Conservation (phyloP, 2,888 invertebrate genomes). For the Drosophila setosimentum region DNA sequence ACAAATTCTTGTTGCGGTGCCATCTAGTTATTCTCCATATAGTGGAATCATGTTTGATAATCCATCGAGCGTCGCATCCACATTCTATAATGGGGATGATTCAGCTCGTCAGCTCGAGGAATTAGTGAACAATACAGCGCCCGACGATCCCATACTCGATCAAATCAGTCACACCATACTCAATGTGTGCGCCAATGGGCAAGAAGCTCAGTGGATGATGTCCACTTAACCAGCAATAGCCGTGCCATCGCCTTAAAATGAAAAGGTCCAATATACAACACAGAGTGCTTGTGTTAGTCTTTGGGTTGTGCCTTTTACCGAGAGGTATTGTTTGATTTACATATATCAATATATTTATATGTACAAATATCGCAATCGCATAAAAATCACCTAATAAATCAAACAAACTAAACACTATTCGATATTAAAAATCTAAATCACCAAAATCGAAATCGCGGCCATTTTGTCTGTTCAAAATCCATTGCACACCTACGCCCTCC, state of each 20-base stretch:
- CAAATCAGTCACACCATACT: conserved; percentile 50
- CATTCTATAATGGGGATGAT: conserved; percentile 54
- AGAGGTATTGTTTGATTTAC: conserved; percentile 57
- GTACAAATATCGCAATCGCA: conserved; percentile 43
- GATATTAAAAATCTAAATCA: neutral
- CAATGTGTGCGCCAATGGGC: conserved; percentile 30
- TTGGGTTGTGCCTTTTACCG: conserved; percentile 53
- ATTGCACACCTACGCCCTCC: conserved; percentile 29
- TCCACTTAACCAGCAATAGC: conserved; percentile 40
- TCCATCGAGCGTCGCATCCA: conserved; percentile 49
- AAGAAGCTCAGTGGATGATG: conserved; percentile 34
- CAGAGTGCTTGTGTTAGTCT: conserved; percentile 20
- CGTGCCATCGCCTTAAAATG: conserved; percentile 51
- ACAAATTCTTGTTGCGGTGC: conserved; percentile 39
- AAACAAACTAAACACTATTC: conserved; percentile 9
- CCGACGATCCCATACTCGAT: conserved; percentile 60
- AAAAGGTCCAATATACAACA: conserved; percentile 45
- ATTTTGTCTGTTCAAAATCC: conserved; percentile 20
- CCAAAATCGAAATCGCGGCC: conserved; percentile 13
- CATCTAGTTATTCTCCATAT: conserved; percentile 57
- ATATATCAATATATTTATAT: conserved; percentile 42
- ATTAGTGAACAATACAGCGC: conserved; percentile 41
- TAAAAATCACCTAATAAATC: conserved; percentile 36
- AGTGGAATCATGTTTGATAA: conserved; percentile 39
- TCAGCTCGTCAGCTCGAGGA: conserved; percentile 55